phyloP scores from a whole-genome alignment of 1,140 invertebrate genomes.

The Cydia amplana region DNA sequence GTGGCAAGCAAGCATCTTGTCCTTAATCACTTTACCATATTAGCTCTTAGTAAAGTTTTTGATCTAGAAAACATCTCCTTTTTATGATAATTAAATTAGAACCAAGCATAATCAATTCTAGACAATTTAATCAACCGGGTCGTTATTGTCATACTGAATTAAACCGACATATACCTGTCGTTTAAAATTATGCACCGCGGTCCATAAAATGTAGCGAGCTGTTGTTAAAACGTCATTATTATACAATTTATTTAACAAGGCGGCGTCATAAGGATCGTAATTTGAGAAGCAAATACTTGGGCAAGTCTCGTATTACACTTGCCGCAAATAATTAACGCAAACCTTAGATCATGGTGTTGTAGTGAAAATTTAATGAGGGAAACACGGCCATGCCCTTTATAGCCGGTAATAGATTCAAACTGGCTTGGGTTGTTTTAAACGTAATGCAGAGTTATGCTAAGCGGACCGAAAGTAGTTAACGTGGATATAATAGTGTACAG shows the following conservation, averaged over 20 bases:
- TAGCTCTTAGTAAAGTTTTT: background rate
- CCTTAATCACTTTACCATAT: slow-evolving; percentile 17
- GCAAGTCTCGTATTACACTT: slow-evolving; percentile 13
- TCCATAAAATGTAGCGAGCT: slow-evolving; percentile 8
- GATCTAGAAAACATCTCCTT: background rate
- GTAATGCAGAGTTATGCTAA: background rate
- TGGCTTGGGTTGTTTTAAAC: background rate
- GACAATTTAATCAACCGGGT: slow-evolving; percentile 1
- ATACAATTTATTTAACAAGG: slow-evolving; percentile 14
- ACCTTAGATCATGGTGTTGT: slow-evolving; percentile 5
- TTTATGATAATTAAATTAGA: background rate
- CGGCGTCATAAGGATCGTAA: slow-evolving; percentile 27
- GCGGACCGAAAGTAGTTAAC: background rate
- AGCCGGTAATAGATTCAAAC: background rate
- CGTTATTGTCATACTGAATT: slow-evolving; percentile 19
- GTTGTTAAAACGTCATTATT: slow-evolving; percentile 28
- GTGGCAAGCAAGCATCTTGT: slow-evolving; percentile 11
- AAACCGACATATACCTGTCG: slow-evolving; percentile 18
- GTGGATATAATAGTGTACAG: no score
- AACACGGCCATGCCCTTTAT: background rate
- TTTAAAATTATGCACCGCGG: slow-evolving; percentile 26
- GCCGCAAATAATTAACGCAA: slow-evolving; percentile 26
- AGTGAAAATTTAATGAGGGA: slow-evolving; percentile 20
- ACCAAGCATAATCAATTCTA: background rate
- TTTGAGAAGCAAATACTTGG: slow-evolving; percentile 24